Percentiles rank a stretch among this genome's conserved stretches.
Evolutionary conservation across 2,888 invertebrate species (phyloP).

Genomic region (Psylliodes chrysocephalus): DNA sequence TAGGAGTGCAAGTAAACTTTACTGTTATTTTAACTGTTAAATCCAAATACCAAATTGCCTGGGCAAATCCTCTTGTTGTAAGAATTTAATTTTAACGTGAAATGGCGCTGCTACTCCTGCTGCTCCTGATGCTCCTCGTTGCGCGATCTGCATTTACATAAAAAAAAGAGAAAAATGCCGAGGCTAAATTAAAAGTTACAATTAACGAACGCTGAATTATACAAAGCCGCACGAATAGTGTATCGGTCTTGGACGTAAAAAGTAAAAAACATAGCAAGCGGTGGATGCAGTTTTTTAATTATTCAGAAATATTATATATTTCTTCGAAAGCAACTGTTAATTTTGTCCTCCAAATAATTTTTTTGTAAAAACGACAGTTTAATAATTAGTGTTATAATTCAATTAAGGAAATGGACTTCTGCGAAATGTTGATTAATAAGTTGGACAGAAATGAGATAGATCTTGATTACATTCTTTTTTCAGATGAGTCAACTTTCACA

Average conservation of each 20-base stretch:
- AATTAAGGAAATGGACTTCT: no score
- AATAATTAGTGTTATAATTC: no score
- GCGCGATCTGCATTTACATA: slow-evolving; percentile 6
- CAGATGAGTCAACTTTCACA: no score
- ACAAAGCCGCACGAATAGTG: background rate
- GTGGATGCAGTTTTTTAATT: no score
- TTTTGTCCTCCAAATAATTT: no score
- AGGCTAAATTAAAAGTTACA: slow-evolving; percentile 8
- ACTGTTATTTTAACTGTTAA: slow-evolving; percentile 29
- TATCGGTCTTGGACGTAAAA: background rate
- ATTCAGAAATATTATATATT: no score
- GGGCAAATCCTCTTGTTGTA: slow-evolving; percentile 22
- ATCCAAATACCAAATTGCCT: slow-evolving; percentile 30
- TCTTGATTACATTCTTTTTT: no score
- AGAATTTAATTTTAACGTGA: slow-evolving; percentile 19
- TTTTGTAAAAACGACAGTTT: no score
- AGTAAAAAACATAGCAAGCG: background rate
- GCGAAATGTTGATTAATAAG: no score
- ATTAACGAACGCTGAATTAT: slow-evolving; percentile 4
- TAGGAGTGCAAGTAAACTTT: slow-evolving; percentile 30
- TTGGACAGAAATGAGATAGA: no score
- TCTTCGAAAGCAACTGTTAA: no score
- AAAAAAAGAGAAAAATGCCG: background rate
- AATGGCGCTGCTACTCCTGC: background rate
- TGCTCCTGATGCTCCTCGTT: no score